These are phyloP conservation scores for Coenonympha arcania DNA, from an alignment of 2,888 invertebrate genomes.

Conservation along the genomic window DNA sequence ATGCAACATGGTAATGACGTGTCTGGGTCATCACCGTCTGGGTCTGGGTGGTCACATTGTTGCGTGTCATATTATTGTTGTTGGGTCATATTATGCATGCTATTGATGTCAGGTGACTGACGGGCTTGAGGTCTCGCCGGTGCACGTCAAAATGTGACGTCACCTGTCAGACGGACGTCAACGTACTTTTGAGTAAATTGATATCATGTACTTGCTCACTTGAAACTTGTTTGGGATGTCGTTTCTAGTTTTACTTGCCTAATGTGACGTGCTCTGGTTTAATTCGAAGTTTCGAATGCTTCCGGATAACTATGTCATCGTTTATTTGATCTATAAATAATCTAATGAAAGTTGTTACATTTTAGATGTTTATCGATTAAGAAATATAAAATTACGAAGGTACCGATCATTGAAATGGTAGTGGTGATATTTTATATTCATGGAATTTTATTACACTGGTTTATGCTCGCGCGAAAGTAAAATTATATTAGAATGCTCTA, in stretches of 20 bases:
- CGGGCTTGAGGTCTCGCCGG: constrained; percentile 9
- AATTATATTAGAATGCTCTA: too few relatives aligned
- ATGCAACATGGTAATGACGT: too few relatives aligned
- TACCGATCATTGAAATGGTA: too few relatives aligned
- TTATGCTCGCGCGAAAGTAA: too few relatives aligned
- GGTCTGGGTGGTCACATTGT: too few relatives aligned
- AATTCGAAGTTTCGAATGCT: background rate
- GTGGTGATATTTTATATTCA: too few relatives aligned
- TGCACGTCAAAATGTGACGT: constrained; percentile 13
- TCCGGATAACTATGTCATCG: background rate
- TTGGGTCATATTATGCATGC: too few relatives aligned
- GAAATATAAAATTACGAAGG: background rate
- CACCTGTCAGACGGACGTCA: constrained; percentile 12
- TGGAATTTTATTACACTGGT: too few relatives aligned
- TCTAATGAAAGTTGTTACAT: background rate
- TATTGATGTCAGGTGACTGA: constrained; percentile 16
- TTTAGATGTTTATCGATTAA: background rate
- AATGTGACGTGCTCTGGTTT: background rate
- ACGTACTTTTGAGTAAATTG: background rate
- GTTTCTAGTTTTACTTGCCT: background rate
- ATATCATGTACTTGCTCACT: constrained; percentile 4
- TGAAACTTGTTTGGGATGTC: background rate
- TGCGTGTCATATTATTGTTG: constrained; percentile 2
- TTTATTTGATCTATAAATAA: background rate
- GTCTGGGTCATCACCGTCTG: too few relatives aligned